Evolutionary conservation across 2,113 vertebrate genomes (phyloP), one percentile per base, ranked within the genome.

Genomic region (Rynchops niger): DNA sequence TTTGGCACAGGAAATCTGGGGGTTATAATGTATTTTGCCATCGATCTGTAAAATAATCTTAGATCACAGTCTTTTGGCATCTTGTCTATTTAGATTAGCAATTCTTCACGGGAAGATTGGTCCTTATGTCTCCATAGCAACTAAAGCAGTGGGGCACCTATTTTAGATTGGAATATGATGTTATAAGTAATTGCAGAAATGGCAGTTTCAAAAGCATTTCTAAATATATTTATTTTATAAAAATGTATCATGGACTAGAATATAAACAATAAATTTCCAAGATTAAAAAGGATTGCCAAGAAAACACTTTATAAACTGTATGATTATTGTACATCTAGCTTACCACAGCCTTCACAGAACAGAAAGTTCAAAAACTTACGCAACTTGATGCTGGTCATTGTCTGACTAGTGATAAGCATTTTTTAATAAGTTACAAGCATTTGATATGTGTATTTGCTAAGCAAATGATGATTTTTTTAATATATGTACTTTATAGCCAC

Each of bases 321-420:
- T 17, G 27, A 53, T 50, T 52, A 62, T 2, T 45, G 13, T 40
- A 26, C 23, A 4, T 8, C 27, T 8, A 42, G 4, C 12, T 69
- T 69, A 53, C 34, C 19, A 34, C 9, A 67, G 45, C 5, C 17
- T 30, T 19, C 50, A 30, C 1, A 1, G 12, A 72, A 83, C 0
- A 0, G 20, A 65, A 86, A 86, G 14, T 6, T 30, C 55, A 30
- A 32, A 50, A 71, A 20, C 3, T 32, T 61, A 30, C 0, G 1
- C 15, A 77, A 50, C 16, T 63, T 40, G 32, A 55, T 50, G n/a
- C 4, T 17, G 5, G 12, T 29, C 26, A 13, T 4, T 45, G 26
- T 29, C 13, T 59, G 17, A 55, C 21, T 29, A 86, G 21, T 21
- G 6, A 30, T 6, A 80, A 81, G 3, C 5, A 32, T 23, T 76